These are phyloP conservation scores for Aeoliscus strigatus DNA, from an alignment of 2,797 vertebrate species.

Conservation along the genomic window DNA sequence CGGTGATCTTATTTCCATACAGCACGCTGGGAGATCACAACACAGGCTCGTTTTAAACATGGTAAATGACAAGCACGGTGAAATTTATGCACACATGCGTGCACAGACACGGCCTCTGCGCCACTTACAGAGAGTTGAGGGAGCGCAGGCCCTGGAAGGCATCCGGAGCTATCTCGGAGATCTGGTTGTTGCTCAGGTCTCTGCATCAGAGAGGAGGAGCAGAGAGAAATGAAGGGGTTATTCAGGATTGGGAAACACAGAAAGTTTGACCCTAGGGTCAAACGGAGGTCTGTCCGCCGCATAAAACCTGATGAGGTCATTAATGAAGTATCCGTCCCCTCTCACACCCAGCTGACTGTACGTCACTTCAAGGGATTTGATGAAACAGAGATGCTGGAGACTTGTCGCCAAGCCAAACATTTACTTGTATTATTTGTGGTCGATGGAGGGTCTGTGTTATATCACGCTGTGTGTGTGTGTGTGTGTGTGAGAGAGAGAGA, in stretches of 20 bases:
- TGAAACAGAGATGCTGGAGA: constrained; percentile 11
- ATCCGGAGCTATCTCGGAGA: constrained; percentile 91
- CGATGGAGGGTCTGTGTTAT: constrained; percentile 26
- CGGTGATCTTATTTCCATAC: constrained; percentile 97
- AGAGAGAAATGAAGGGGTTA: constrained; percentile 9
- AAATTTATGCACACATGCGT: constrained; percentile 26
- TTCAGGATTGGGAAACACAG: too few species aligned
- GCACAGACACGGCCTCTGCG: constrained; percentile 8
- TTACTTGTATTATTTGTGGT: constrained; percentile 57
- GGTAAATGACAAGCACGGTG: constrained; percentile 28
- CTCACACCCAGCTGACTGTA: too few species aligned
- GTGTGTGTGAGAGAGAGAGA: too few species aligned
- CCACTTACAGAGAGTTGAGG: constrained; percentile 90
- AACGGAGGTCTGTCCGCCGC: too few species aligned
- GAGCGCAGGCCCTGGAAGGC: constrained; percentile 95
- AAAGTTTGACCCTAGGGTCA: too few species aligned
- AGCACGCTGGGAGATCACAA: constrained; percentile 82
- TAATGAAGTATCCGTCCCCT: too few species aligned
- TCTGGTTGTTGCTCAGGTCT: constrained; percentile 98
- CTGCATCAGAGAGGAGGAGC: constrained; percentile 50
- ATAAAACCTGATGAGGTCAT: too few species aligned
- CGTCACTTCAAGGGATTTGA: constrained; percentile 30
- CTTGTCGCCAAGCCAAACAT: constrained; percentile 56
- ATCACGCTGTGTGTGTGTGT: constrained; percentile 20
- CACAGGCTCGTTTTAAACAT: constrained; percentile 39